Percentiles rank a stretch among this genome's conserved stretches.
Evolutionary conservation across 2,113 vertebrate species (phyloP).

Genomic region (Neoarius graeffei): DNA sequence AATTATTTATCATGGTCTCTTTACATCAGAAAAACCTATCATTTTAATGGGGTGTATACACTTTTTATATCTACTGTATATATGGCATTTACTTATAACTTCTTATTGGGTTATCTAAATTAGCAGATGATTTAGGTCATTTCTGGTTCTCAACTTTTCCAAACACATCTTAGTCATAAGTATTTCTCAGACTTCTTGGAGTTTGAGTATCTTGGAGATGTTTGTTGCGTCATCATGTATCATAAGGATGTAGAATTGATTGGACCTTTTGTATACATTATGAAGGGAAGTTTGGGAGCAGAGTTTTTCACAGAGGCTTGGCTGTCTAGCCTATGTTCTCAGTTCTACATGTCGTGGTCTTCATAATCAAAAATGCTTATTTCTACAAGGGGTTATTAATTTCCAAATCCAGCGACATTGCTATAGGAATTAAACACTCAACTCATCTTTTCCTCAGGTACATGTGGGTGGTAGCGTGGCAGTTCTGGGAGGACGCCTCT

Average conservation of each 20-base stretch:
- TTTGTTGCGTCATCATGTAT: background rate
- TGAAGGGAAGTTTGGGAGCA: background rate
- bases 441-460: conserved; percentile 72
- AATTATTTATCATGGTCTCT: no score
- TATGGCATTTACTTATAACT: no score
- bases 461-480: conserved; percentile 94
- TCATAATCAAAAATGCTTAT: background rate
- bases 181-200: background rate
- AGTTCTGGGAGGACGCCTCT: conserved; percentile 86
- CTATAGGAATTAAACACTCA: background rate
- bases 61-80: no score
- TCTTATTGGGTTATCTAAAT: background rate
- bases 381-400: background rate
- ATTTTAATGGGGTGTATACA: no score
- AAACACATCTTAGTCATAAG: background rate
- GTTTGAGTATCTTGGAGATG: background rate
- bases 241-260: background rate
- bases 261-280: background rate
- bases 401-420: background rate
- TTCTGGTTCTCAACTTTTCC: background rate
- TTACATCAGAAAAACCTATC: no score
- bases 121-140: background rate
- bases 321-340: background rate
- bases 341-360: background rate
- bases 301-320: background rate